Conservation (phyloP, 2,888 invertebrate genomes). For the Diachrysia chrysitis region DNA sequence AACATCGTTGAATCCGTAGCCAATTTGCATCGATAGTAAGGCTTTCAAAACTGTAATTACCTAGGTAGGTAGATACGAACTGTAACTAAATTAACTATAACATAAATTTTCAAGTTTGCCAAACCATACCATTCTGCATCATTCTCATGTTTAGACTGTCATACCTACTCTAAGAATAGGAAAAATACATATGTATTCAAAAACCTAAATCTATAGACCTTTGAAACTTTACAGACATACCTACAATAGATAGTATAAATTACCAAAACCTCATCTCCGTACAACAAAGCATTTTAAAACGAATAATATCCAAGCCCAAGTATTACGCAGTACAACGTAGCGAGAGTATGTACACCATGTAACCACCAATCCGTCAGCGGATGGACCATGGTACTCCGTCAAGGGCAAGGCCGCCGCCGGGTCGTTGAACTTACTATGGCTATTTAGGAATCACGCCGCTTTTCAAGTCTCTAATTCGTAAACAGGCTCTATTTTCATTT, state of each 20-base stretch:
- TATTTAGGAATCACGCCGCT: conserved; percentile 74
- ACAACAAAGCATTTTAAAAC: neutral
- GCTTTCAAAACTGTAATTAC: no score
- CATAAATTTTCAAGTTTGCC: no score
- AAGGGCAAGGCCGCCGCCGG: conserved; percentile 86
- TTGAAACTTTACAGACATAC: no score
- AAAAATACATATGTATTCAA: no score
- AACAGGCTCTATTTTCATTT: conserved; percentile 14
- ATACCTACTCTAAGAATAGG: no score
- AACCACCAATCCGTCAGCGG: conserved; percentile 24
- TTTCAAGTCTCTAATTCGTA: conserved; percentile 40
- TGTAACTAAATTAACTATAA: no score
- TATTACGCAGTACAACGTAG: conserved; percentile 1
- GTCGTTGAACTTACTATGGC: conserved; percentile 67
- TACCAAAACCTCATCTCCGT: neutral
- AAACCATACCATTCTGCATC: no score
- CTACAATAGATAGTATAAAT: neutral
- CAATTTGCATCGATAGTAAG: neutral
- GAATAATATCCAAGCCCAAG: neutral
- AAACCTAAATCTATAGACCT: no score
- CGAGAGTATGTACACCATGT: conserved; percentile 10
- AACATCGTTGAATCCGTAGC: neutral
- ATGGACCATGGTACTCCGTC: conserved; percentile 55
- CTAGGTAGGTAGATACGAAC: no score
- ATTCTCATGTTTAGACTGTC: no score